phyloP scores from a whole-genome alignment of 37 sponge, comb jelly and placozoan species.

The Mnemiopsis leidyi region DNA sequence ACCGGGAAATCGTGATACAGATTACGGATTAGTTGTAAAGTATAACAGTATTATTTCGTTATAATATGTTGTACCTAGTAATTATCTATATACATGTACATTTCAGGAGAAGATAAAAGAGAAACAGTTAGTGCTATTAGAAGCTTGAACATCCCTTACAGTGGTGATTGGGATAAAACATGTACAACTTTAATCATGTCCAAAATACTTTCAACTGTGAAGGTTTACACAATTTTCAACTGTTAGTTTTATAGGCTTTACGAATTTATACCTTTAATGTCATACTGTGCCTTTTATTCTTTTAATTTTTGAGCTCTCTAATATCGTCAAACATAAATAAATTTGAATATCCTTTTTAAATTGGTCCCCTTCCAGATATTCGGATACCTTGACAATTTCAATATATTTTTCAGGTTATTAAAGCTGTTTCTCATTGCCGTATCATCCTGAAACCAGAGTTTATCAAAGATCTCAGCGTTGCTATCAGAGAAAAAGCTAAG shows the following conservation, averaged over 20 bases:
- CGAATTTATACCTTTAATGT: too few relatives aligned
- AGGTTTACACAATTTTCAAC: neutral
- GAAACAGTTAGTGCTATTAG: neutral
- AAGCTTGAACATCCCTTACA: neutral
- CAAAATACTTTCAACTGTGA: neutral
- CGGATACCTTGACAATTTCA: too few relatives aligned
- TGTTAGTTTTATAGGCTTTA: too few relatives aligned
- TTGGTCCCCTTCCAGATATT: too few relatives aligned
- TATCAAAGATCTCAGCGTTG: neutral
- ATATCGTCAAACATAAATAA: too few relatives aligned
- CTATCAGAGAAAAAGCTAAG: neutral
- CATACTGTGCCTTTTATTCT: too few relatives aligned
- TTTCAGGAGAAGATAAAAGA: neutral
- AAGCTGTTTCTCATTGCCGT: constrained; percentile 6
- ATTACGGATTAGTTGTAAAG: too few relatives aligned
- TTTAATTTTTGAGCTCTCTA: too few relatives aligned
- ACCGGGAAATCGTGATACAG: too few relatives aligned
- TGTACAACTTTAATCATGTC: constrained; percentile 21
- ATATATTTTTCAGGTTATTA: constrained; percentile 51
- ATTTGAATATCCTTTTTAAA: too few relatives aligned
- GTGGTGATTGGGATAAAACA: neutral
- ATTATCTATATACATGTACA: neutral
- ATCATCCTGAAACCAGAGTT: neutral
- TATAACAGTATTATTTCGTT: too few relatives aligned
- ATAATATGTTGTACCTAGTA: too few relatives aligned